Base-by-base conservation (phyloP, 2,888 invertebrate species). In the Orchestes rusci region DNA sequence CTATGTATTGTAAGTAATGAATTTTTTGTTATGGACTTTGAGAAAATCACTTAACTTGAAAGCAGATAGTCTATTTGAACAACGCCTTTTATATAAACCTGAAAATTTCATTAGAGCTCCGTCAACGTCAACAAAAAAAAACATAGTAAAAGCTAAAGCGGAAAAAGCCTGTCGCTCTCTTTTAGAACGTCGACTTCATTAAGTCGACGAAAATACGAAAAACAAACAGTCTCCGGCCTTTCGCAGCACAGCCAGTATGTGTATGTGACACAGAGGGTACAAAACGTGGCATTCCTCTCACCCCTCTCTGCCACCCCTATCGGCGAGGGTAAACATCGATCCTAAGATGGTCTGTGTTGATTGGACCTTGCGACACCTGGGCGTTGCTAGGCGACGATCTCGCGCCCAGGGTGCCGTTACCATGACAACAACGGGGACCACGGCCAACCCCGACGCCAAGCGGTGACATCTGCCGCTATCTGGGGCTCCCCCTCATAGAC, bases 321-420 rank as follows among this genome's bases (percentile, higher is more conserved):
- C 41, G 35, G 36, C 53, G 53, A 43, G 33, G 40, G 64, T 61
- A 67, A 67, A 67, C 66, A 67, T 67, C 63, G 67, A 67, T 67
- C 67, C 66, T 65, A 66, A 66, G 66, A 66, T 64, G 62, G 65
- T 59, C 65, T 57, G 65, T 66, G 67, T 66, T 67, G 66, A 67
- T 67, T 66, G 67, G 67, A 61, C 65, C 62, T 59, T 60, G 62
- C 62, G 65, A 68, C 68, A 68, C 68, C 68, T 68, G 68, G 65
- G 65, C 61, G 67, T 68, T 66, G 63, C 67, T 59, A 60, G 61
- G 65, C 62, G 62, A 66, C 63, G 58, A 50, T 54, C 56, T 52
- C 54, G 54, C 45, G 45, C 49, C 45, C 38, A 16, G 57, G 58
- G 60, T 56, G 59, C 47, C 55, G 51, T 54, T 55, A 59, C 59